Percentiles rank a stretch among this genome's conserved stretches.
These are phyloP conservation scores for Melanotaenia nigrans DNA, from an alignment of 2,797 vertebrate genomes.

Conservation along the genomic window DNA sequence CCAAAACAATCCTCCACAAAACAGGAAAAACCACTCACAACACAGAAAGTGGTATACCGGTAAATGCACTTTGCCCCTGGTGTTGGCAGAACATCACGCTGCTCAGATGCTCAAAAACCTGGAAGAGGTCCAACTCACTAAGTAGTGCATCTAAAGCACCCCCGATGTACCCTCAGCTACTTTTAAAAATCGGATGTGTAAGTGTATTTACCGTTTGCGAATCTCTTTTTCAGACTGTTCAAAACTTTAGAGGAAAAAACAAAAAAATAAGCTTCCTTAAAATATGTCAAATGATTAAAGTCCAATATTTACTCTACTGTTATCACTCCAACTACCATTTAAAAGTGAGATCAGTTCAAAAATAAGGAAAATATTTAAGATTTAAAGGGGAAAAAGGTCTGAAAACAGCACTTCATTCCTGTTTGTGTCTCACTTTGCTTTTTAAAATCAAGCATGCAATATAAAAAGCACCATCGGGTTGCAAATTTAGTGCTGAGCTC, in stretches of 20 bases:
- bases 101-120: slow-evolving; percentile 18
- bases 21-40: not conserved
- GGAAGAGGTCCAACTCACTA: slow-evolving; percentile 13
- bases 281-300: not conserved
- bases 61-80: not conserved
- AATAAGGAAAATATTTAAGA: not conserved
- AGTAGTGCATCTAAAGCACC: slow-evolving; percentile 4
- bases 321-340: not conserved
- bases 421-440: not conserved
- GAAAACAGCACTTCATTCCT: not conserved
- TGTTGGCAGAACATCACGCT: slow-evolving; percentile 2
- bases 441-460: not conserved
- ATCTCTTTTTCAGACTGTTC: slow-evolving; percentile 10
- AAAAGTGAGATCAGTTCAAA: not conserved
- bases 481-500: slow-evolving; percentile 37
- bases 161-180: not conserved
- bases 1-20: slow-evolving; percentile 6
- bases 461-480: not conserved
- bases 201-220: not conserved
- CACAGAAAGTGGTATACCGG: slow-evolving; percentile 10
- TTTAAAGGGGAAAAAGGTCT: not conserved
- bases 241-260: not conserved
- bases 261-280: not conserved
- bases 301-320: not conserved
- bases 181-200: slow-evolving; percentile 9